Evolutionary conservation across 2,113 vertebrate genomes (phyloP).

Genomic region (Ornithorhynchus anatinus): DNA sequence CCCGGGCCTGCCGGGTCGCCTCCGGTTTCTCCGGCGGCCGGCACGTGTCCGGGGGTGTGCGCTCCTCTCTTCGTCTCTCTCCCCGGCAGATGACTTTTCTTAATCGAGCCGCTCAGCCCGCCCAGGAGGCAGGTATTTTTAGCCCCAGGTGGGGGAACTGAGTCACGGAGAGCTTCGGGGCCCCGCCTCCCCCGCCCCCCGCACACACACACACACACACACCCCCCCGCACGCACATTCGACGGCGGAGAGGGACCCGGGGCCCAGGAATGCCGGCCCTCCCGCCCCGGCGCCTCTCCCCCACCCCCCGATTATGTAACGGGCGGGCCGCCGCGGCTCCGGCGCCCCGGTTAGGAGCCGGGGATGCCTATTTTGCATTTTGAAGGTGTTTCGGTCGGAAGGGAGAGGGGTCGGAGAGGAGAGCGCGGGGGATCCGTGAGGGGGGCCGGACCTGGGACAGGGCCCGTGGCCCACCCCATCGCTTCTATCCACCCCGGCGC

Average conservation of each 20-base stretch:
- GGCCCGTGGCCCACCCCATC: too few relatives aligned
- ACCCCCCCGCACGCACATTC: too few relatives aligned
- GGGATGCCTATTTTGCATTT: not conserved
- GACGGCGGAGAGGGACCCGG: too few relatives aligned
- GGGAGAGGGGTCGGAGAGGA: not conserved
- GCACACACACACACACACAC: not conserved
- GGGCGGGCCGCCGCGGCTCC: not conserved
- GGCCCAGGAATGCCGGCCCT: too few relatives aligned
- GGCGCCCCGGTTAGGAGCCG: not conserved
- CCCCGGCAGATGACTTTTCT: too few relatives aligned
- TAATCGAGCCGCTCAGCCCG: not conserved
- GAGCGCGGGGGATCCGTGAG: not conserved
- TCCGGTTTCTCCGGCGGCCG: not conserved
- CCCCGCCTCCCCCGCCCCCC: not conserved
- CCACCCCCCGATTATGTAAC: not conserved
- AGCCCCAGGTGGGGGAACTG: not conserved
- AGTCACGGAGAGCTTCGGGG: not conserved
- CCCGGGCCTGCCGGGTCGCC: too few relatives aligned
- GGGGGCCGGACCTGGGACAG: too few relatives aligned
- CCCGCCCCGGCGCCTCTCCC: not conserved
- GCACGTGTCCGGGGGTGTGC: not conserved
- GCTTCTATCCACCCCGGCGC: too few relatives aligned
- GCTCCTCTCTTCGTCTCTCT: too few relatives aligned
- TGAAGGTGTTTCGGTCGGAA: conserved; percentile 3
- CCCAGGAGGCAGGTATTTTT: not conserved